phyloP scores from a whole-genome alignment of 2,888 invertebrate genomes.

The Polietes domitor region DNA sequence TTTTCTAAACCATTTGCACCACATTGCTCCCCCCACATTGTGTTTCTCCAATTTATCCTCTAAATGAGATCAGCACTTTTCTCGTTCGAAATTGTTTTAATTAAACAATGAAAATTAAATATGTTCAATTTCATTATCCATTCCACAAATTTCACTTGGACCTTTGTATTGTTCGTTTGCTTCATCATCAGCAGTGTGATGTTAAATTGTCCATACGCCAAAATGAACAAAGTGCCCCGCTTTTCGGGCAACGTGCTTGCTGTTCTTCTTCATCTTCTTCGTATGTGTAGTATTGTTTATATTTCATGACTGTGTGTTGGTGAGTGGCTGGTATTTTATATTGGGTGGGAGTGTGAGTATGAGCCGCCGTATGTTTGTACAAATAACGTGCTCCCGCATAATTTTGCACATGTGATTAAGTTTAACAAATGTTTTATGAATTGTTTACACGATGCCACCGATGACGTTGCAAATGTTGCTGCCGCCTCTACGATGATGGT shows the following conservation, averaged over 20 bases:
- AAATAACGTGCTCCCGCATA: slow-evolving; percentile 62
- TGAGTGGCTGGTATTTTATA: neutral
- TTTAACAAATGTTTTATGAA: slow-evolving; percentile 63
- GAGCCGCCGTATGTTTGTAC: slow-evolving; percentile 3
- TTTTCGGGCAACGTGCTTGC: slow-evolving; percentile 8
- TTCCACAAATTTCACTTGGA: neutral
- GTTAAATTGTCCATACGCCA: slow-evolving; percentile 48
- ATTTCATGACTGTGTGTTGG: slow-evolving; percentile 17
- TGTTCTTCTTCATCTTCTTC: neutral
- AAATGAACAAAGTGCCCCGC: slow-evolving; percentile 38
- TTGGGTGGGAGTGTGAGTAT: slow-evolving; percentile 24
- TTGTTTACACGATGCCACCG: slow-evolving; percentile 53
- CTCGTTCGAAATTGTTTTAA: slow-evolving; percentile 33
- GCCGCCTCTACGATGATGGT: neutral
- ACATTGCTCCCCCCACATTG: too few relatives aligned
- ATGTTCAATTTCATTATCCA: slow-evolving; percentile 21
- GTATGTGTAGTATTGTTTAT: too few relatives aligned
- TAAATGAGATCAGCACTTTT: slow-evolving; percentile 14
- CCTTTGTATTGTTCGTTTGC: neutral
- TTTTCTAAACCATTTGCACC: too few relatives aligned
- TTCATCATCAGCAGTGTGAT: slow-evolving; percentile 30
- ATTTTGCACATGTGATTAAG: slow-evolving; percentile 65
- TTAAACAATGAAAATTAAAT: slow-evolving; percentile 52
- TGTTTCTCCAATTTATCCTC: too few relatives aligned
- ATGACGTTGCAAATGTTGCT: slow-evolving; percentile 9